phyloP scores from a whole-genome alignment of 2,113 vertebrate species.

The Nycticryphes semicollaris region DNA sequence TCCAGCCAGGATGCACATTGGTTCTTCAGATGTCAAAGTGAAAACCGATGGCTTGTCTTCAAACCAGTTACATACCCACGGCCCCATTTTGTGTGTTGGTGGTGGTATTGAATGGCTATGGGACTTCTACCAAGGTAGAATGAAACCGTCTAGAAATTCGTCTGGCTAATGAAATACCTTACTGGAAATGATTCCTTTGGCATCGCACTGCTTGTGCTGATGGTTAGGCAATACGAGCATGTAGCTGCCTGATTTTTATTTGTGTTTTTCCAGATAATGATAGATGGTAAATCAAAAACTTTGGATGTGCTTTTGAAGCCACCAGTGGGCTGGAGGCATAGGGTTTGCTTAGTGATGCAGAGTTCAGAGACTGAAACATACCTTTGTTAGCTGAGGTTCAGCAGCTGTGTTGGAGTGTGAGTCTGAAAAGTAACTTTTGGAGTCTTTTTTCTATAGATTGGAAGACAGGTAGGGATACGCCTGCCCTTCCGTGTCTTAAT shows the following conservation, averaged over 20 bases:
- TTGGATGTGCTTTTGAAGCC: not conserved
- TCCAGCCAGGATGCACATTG: not conserved
- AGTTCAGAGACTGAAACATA: not conserved
- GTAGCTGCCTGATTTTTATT: not conserved
- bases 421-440: not conserved
- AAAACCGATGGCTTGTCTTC: not conserved
- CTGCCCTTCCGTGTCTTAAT: not conserved
- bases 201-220: not conserved
- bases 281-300: not conserved
- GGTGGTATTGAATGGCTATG: not conserved
- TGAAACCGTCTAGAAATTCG: not conserved
- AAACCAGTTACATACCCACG: not conserved
- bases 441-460: not conserved
- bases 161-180: not conserved
- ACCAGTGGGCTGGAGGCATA: not conserved
- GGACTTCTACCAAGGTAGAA: not conserved
- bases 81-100: not conserved
- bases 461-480: not conserved
- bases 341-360: not conserved
- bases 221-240: accelerated
- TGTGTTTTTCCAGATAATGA: not conserved
- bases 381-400: not conserved
- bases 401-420: accelerated
- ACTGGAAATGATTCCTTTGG: not conserved
- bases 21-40: not conserved